Evolutionary conservation across 2,113 vertebrate species (phyloP).

Genomic region (human (Homo sapiens)): GRCh38 chr6:144191001-144191500

Average conservation of each 20-base stretch:
- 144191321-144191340: conserved; percentile 11
- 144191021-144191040: neutral
- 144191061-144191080: neutral
- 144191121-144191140: neutral
- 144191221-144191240: neutral
- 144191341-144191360: neutral
- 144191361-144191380: neutral
- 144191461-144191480: neutral
- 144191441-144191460: neutral
- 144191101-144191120: neutral
- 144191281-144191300: neutral
- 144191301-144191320: neutral
- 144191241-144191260: neutral
- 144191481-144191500: neutral
- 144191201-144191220: neutral
- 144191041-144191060: neutral
- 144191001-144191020: neutral
- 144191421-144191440: neutral
- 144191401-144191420: neutral
- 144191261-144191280: neutral
- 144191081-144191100: neutral
- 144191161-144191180: neutral
- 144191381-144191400: neutral
- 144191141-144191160: neutral
- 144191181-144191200: too few species aligned